Evolutionary conservation across 2,888 invertebrate genomes (phyloP), one percentile per base, ranked within the genome.

Genomic region (Hydraecia micacea): DNA sequence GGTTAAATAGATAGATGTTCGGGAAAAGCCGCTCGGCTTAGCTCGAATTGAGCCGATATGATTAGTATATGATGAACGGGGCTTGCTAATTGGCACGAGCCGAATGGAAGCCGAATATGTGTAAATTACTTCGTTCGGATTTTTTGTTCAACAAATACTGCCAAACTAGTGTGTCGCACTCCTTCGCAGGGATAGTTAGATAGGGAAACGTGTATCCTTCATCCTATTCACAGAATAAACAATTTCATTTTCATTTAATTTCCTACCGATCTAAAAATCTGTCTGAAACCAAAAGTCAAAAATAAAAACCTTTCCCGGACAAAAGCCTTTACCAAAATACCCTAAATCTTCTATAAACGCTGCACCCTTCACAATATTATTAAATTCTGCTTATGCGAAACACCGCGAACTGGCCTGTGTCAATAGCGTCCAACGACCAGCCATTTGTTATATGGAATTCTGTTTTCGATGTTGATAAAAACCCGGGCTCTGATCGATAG

Each of bases 401-500:
- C 71, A 80, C 68, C 75, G 74, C 77, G 80, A 84, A 88, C 87
- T 87, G 84, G 76, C 78, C 86, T 83, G 77, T 85, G 87, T 85
- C 89, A 90, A 90, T 86, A 87, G 87, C 79, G 76, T 69, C 67
- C 78, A 88, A 88, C 75, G 88, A 79, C 80, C 78, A 69, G 42
- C 83, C 87, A 90, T 90, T 90, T 90, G 81, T 90, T 88, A 89
- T 81, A 89, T 68, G 84, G 80, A 88, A 90, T 87, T 81, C 89
- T 91, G 87, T 88, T 89, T 87, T 87, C 81, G 89, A 91, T 90
- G 90, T 91, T 91, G 91, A 91, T 89, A 91, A 91, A 91, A 91
- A 89, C 83, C 83, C 76, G 76, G 79, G 42, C 69, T 67, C 79
- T 86, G 81, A 89, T 89, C 88, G 86, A 89, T 89, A 89, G 85